phyloP scores from a whole-genome alignment of 2,113 vertebrate species.

The Tupaia chinensis region DNA sequence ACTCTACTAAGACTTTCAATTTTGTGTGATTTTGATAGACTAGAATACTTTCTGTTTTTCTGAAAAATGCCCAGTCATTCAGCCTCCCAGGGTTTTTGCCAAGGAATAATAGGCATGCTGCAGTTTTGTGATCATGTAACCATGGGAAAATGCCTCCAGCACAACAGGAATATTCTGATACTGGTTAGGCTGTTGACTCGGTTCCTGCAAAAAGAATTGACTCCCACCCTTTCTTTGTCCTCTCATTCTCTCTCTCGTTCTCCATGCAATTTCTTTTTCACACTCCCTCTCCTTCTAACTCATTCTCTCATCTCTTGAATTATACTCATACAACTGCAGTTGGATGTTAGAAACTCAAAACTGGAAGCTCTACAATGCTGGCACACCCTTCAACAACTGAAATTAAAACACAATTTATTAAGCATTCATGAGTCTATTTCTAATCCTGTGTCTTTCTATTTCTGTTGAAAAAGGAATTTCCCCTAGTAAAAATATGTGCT shows the following conservation, averaged over 20 bases:
- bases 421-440: neutral
- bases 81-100: neutral
- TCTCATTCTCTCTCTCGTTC: fast-evolving
- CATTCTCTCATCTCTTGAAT: neutral
- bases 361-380: neutral
- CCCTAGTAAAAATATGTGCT: neutral
- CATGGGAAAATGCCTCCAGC: neutral
- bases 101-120: neutral
- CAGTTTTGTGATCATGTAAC: neutral
- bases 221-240: neutral
- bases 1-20: neutral
- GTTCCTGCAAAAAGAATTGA: neutral
- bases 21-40: constrained; percentile 23
- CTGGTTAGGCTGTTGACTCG: neutral
- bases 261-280: no score
- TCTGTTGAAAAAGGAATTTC: neutral
- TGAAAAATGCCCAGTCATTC: constrained; percentile 13
- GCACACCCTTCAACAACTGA: neutral
- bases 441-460: neutral
- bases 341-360: neutral
- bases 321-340: neutral
- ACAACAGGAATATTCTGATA: neutral
- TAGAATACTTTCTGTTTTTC: constrained; percentile 10
- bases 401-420: neutral
- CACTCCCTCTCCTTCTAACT: neutral